A percentile compares a stretch with the other conserved stretches of the same genome.
Evolutionary conservation across 2,113 vertebrate species (phyloP).

Genomic region (Chaetodon auriga): DNA sequence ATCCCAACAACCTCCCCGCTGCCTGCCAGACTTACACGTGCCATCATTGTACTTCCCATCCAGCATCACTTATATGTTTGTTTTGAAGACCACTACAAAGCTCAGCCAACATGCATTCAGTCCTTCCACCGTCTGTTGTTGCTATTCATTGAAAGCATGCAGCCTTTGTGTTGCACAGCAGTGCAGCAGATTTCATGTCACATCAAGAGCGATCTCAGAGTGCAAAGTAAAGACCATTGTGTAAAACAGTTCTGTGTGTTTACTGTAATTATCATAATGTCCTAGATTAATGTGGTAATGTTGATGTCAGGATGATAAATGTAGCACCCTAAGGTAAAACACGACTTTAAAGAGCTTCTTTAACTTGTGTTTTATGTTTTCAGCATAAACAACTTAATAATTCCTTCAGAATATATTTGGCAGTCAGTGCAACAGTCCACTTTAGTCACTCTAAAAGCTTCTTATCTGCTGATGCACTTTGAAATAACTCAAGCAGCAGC

Average conservation of each 20-base stretch:
- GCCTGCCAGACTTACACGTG: conserved; percentile 32
- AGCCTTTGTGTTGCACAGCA: conserved; percentile 9
- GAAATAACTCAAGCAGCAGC: conserved; percentile 2
- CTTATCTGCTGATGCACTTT: conserved; percentile 26
- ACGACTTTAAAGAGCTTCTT: background rate
- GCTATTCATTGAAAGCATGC: conserved; percentile 34
- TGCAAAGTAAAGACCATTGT: background rate
- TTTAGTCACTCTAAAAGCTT: conserved; percentile 17
- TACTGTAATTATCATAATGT: background rate
- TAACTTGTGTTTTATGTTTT: conserved; percentile 20
- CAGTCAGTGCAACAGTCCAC: conserved; percentile 6
- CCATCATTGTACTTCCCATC: conserved; percentile 12
- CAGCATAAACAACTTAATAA: conserved; percentile 20
- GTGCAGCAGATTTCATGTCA: conserved; percentile 10
- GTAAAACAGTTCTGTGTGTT: conserved; percentile 4
- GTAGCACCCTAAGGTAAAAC: background rate
- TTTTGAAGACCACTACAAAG: conserved; percentile 57
- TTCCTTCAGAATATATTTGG: conserved; percentile 37
- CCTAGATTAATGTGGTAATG: background rate
- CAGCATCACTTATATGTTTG: conserved; percentile 43
- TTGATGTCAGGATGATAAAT: background rate
- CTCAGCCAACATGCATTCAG: conserved; percentile 32
- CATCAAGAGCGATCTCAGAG: background rate
- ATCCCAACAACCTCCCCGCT: conserved; percentile 8
- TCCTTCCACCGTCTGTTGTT: conserved; percentile 56